phyloP scores from a whole-genome alignment of 2,113 vertebrate genomes.

The Chloroceryle aenea region DNA sequence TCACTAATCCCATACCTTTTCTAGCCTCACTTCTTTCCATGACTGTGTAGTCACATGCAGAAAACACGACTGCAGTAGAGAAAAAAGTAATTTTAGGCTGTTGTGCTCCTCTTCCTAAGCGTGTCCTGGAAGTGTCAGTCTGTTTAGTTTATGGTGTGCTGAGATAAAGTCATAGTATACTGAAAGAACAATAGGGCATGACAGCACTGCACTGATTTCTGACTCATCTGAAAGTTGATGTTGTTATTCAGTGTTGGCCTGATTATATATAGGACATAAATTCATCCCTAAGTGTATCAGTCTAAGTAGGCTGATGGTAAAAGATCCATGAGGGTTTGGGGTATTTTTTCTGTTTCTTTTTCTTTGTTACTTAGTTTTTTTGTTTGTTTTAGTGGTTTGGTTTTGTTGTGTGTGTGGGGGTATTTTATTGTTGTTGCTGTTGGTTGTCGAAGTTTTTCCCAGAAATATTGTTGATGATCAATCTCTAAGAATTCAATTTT shows the following conservation, averaged over 20 bases:
- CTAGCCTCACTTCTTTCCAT: not conserved
- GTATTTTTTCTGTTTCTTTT: too few relatives aligned
- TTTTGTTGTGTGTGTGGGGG: not conserved
- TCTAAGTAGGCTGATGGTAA: not conserved
- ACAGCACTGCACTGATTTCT: not conserved
- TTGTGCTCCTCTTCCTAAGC: not conserved
- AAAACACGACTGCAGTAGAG: not conserved
- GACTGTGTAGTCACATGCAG: not conserved
- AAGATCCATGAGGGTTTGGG: not conserved
- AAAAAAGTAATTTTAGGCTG: not conserved
- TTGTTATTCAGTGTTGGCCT: not conserved
- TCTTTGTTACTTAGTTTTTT: not conserved
- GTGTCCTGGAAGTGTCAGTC: constrained; percentile 23
- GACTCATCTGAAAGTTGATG: constrained; percentile 10
- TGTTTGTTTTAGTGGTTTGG: not conserved
- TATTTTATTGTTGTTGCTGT: not conserved
- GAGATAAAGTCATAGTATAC: not conserved
- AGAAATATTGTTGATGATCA: not conserved
- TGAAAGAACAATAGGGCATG: constrained; percentile 20
- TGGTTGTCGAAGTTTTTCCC: not conserved
- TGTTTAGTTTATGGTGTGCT: not conserved
- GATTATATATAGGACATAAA: not conserved
- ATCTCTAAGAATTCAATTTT: not conserved
- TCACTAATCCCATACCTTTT: not conserved
- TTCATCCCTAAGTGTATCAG: not conserved